Base-by-base conservation (phyloP, 2,888 invertebrate species). In the Criorhina ranunculi region DNA sequence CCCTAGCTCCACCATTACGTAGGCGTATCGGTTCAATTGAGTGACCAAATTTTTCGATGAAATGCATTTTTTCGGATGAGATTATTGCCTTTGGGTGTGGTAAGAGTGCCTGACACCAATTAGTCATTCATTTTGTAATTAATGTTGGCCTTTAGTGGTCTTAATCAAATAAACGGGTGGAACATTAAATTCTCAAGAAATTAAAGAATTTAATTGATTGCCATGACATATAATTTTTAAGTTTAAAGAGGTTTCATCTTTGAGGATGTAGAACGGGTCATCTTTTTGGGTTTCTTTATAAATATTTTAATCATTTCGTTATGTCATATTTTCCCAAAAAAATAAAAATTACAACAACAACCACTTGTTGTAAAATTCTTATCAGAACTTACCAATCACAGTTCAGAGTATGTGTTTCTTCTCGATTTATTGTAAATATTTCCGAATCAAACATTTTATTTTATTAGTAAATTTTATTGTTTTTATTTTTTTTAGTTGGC, bases 101-200 rank as follows among this genome's bases (percentile, higher is more conserved):
- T 70, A 57, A 55, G 51, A 60, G 72, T 72, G 72, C 49, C 24
- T 60, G 77, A 62, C 77, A 77, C 44, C 77, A 77, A 69, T 77
- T 69, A 77, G 24, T 24, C 24, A 69, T 76, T 66, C 57, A 46
- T 59, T 67, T 67, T 57, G 59, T 77, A 77, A 77, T 77, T 77
- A 77, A 15, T 69, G 59, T 5, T 60, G 67, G 51, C 60, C 77
- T 77, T 69, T 76, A 12, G 67, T 33, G 24, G 66, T 31, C 49
- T 76, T 76, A 62, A 67, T 76, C 67, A 59, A 67, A 59, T 49
- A 40, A 59, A 67, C 5, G 59, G 31, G 35, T 3, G 9, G 9
- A 6, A n/a, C 12, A 33, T 9, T 29, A 49, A 59, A 60, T 59
- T 59, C 12, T 60, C 59, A 11, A 37, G 66, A 51, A 66, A 37